These are phyloP conservation scores for Steatornis caripensis DNA, from an alignment of 2,113 vertebrate species.

Conservation along the genomic window DNA sequence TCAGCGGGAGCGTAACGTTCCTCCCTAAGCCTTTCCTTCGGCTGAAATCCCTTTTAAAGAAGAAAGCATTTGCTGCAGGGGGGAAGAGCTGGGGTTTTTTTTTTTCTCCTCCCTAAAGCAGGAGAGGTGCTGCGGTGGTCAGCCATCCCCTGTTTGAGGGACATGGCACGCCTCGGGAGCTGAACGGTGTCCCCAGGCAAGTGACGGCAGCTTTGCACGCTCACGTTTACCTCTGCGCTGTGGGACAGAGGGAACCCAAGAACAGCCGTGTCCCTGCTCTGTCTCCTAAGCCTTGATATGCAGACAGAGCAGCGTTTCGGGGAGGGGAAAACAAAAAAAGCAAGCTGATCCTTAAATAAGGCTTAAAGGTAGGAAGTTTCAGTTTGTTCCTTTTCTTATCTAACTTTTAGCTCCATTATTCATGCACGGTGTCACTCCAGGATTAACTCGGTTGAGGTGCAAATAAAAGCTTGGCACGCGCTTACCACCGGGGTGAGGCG, in stretches of 20 bases:
- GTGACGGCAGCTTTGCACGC: rapidly evolving
- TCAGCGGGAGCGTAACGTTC: too few species aligned
- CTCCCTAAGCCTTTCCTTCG: background rate
- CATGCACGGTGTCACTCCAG: background rate
- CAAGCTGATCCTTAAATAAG: background rate
- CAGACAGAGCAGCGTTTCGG: background rate
- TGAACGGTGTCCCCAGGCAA: rapidly evolving
- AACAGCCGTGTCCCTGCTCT: rapidly evolving
- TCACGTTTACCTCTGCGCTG: rapidly evolving
- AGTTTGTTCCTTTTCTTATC: background rate
- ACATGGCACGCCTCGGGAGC: background rate
- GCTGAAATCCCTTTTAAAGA: background rate
- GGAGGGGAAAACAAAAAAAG: background rate
- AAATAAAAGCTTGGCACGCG: background rate
- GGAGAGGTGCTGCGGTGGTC: background rate
- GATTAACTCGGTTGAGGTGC: background rate
- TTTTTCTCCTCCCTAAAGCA: rapidly evolving
- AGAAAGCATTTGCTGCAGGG: too few species aligned
- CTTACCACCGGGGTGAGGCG: background rate
- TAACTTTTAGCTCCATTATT: background rate
- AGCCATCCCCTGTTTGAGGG: background rate
- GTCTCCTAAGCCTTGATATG: rapidly evolving
- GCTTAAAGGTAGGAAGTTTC: background rate
- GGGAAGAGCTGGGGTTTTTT: too few species aligned
- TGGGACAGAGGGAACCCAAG: background rate